Evolutionary conservation across 2,888 invertebrate species (phyloP), one percentile per base, ranked within the genome.

Genomic region (Venustoraphidia nigricollis): DNA sequence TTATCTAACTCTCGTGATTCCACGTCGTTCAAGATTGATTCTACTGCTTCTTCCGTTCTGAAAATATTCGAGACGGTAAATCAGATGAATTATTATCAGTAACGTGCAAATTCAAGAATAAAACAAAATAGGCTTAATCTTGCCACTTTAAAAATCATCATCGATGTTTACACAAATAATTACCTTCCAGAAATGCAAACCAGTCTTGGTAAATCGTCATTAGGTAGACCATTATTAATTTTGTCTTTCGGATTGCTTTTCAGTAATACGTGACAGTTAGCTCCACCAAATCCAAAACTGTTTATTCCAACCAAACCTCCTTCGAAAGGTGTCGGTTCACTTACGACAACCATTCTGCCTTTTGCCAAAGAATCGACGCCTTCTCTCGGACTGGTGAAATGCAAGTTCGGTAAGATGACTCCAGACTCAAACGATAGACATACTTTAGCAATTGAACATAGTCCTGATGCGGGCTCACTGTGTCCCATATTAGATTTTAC

Each of bases 401-500:
- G 81, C 10, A 95, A 72, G 62, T 95, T 96, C 3, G 91, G 89
- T 1, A 94, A 85, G 44, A 96, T 77, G 17, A 72, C 66, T 1
- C 85, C 83, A 4, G 76, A 77, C 60, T 90, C 84, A 73, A 92
- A 88, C 0, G 87, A 83, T 45, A 60, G 17, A 34, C 40, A 61
- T 54, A 81, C 85, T 72, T 93, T 93, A 1, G 83, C 78, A 51
- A 93, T 63, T 0, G 89, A 84, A 55, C 88, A 88, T 2, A 92
- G 69, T 9, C 91, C 87, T 6, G 88, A 86, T 2, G 80, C 79
- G 1, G 93, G 85, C 62, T 96, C 96, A 0, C 88, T 77, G 65
- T 96, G 96, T 0, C 96, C 96, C 63, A 94, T 75, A 66, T 94
- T 96, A 0, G 93, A 92, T 63, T 96, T 96, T 36, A 93, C 81